These are phyloP conservation scores for Ophioderma brevispina DNA, from an alignment of 35 echinoderm and acorn worm species.

Conservation along the genomic window DNA sequence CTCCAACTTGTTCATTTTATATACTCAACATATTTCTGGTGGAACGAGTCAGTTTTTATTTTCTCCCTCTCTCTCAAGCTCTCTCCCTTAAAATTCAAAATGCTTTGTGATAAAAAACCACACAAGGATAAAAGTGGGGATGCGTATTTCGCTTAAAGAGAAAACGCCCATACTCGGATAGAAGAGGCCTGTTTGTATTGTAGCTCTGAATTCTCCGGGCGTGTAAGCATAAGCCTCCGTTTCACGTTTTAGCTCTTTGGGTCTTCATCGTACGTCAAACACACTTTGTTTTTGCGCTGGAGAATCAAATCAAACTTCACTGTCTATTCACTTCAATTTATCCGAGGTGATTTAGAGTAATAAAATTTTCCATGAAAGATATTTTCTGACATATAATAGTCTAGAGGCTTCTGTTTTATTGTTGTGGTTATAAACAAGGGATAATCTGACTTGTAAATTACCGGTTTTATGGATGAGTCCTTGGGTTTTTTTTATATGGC, in stretches of 20 bases:
- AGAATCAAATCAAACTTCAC: conserved; percentile 6
- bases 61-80: background rate
- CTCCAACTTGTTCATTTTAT: background rate
- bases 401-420: background rate
- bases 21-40: background rate
- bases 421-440: background rate
- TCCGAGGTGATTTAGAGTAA: conserved; percentile 3
- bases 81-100: background rate
- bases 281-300: background rate
- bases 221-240: background rate
- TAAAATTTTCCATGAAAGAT: background rate
- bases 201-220: background rate
- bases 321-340: conserved; percentile 9
- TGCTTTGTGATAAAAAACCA: background rate
- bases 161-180: background rate
- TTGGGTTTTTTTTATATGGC: no score
- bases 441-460: background rate
- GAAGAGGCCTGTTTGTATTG: background rate
- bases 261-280: background rate
- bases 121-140: background rate
- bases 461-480: no score
- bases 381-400: background rate
- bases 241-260: background rate
- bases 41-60: background rate
- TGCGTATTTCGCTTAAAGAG: background rate